These are phyloP conservation scores for Solea solea DNA, from an alignment of 2,113 vertebrate genomes.

Conservation along the genomic window DNA sequence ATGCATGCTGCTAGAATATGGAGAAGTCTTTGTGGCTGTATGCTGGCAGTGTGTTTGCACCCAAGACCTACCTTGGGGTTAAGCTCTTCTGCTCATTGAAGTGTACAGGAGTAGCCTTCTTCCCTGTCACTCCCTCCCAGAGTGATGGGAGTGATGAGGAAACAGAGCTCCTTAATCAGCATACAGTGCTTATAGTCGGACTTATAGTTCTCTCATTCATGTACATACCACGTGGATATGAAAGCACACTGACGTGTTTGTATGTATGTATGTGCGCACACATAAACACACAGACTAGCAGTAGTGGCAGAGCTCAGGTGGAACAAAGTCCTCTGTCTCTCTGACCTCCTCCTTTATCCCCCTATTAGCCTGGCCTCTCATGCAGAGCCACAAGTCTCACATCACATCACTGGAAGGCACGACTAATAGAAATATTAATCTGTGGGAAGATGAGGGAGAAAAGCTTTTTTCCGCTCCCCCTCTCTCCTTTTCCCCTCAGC, in stretches of 20 bases:
- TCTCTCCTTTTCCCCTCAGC: conserved; percentile 57
- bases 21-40: conserved; percentile 11
- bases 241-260: neutral
- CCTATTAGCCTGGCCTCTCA: conserved; percentile 61
- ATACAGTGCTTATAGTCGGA: conserved; percentile 5
- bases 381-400: conserved; percentile 64
- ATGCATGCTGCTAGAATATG: conserved; percentile 29
- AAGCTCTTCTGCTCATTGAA: conserved; percentile 69
- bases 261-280: neutral
- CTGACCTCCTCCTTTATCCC: conserved; percentile 28
- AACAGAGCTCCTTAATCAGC: conserved; percentile 43
- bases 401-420: conserved; percentile 60
- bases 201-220: conserved; percentile 29
- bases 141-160: too few species aligned
- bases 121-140: conserved; percentile 13
- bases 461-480: conserved; percentile 46
- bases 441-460: conserved; percentile 55
- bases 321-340: conserved; percentile 31
- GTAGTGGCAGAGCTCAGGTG: conserved; percentile 47
- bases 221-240: neutral
- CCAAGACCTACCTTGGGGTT: conserved; percentile 53
- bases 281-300: neutral
- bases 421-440: conserved; percentile 76
- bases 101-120: conserved; percentile 37
- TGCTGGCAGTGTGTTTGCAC: conserved; percentile 31